These are phyloP conservation scores for Diadophis punctatus DNA, from an alignment of 2,113 vertebrate species.

Conservation along the genomic window DNA sequence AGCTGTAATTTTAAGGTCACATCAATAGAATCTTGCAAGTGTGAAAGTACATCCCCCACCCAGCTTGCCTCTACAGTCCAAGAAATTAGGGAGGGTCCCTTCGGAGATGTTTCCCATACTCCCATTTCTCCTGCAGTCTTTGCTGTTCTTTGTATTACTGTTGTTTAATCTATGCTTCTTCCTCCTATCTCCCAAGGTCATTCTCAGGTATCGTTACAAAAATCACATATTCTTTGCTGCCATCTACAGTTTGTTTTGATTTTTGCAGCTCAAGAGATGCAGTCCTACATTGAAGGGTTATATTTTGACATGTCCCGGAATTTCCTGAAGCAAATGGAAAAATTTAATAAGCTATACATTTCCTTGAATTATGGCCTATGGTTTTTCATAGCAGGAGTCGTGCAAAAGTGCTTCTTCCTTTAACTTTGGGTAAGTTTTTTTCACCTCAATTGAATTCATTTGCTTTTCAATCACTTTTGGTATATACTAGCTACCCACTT, in stretches of 20 bases:
- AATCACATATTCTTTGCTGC: neutral
- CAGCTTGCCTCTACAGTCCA: neutral
- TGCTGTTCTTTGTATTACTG: neutral
- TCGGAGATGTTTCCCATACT: neutral
- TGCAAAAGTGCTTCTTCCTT: conserved; percentile 6
- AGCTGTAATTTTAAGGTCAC: neutral
- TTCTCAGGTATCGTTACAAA: neutral
- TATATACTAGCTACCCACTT: neutral
- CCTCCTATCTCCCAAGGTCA: neutral
- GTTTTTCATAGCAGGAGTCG: neutral
- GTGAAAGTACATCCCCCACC: neutral
- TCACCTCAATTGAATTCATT: neutral
- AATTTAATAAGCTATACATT: neutral
- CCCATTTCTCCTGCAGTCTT: neutral
- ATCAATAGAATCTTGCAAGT: neutral
- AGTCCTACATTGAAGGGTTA: conserved; percentile 17
- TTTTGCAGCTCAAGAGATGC: neutral
- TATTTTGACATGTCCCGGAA: conserved; percentile 14
- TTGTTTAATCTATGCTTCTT: neutral
- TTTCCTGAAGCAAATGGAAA: conserved; percentile 28
- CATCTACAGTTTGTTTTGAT: neutral
- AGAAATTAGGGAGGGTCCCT: neutral
- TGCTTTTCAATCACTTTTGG: neutral
- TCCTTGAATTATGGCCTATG: neutral
- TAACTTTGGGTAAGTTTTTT: neutral